Evolutionary conservation across 2,888 invertebrate genomes (phyloP), one percentile per base, ranked within the genome.

Genomic region (Latrodectus elegans): DNA sequence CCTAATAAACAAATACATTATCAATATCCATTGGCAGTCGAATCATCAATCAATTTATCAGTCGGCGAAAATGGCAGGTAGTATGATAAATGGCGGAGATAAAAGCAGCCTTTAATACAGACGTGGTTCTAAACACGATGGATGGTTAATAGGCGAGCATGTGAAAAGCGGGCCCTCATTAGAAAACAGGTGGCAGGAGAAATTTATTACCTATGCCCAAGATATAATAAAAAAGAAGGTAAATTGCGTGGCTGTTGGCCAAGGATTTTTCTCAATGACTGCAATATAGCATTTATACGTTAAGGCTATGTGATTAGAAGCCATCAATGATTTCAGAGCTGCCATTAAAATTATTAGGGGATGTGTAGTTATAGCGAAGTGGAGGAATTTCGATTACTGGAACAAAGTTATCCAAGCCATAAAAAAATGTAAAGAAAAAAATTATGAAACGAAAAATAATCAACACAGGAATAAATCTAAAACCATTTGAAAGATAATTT

Each of bases 1-100:
- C 67, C 79, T 81, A 86, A 86, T 86, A 86, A 86, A 86, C 86
- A 86, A 86, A 86, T 86, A 86, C 86, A 81, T 86, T 80, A 86
- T 86, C 86, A 86, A 86, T 86, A 86, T 81, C 86, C 65, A 80
- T 86, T 86, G 86, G 72, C 86, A 86, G 81, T 71, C 75, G 26
- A 81, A 76, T 71, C 86, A 86, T 86, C 86, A 64, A 86, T 86
- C 86, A 86, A 79, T 85, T 79, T 79, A 80, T 73, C 79, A 85
- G 80, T 86, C 81, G 81, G 81, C 86, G 60, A 67, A 15, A 74
- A 22, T 86, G 86, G 71, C 86, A 86, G 80, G 75, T 76, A 81
- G 86, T 80, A 86, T 86, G 86, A 86, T 86, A 86, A 86, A 86
- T 86, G 80, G 86, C 26, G 49, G 17, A 81, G 86, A 86, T 86